Evolutionary conservation across 2,113 vertebrate species (phyloP).

Genomic region (Megaceryle torquata): DNA sequence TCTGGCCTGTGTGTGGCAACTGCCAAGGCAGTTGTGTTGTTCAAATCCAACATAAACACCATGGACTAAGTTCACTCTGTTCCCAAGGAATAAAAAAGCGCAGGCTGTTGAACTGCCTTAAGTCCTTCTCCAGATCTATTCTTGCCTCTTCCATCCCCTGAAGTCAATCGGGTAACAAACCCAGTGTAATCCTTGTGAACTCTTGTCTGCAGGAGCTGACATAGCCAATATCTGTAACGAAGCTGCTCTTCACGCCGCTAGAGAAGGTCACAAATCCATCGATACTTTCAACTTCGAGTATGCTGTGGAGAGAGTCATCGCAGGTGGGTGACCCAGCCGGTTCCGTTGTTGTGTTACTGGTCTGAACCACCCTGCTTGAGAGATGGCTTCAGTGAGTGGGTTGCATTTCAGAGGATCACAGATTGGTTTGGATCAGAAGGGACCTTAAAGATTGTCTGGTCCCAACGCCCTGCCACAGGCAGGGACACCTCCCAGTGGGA

Average conservation of each 20-base stretch:
- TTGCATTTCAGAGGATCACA: too few relatives aligned
- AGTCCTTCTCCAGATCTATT: background rate
- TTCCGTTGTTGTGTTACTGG: background rate
- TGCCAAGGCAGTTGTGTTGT: background rate
- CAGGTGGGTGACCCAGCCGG: constrained; percentile 70
- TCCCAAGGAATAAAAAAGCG: constrained; percentile 4
- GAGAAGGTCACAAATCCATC: constrained; percentile 90
- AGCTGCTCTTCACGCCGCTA: constrained; percentile 91
- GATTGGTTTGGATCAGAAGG: too few relatives aligned
- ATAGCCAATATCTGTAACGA: constrained; percentile 98
- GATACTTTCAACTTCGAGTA: constrained; percentile 93
- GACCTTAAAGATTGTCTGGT: too few relatives aligned
- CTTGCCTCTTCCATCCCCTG: background rate
- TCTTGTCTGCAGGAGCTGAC: constrained; percentile 85
- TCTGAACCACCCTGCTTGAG: background rate
- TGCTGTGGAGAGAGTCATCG: constrained; percentile 92
- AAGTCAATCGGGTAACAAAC: background rate
- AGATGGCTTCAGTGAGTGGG: background rate
- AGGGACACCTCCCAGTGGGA: too few relatives aligned
- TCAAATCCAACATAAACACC: background rate
- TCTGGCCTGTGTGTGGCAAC: background rate
- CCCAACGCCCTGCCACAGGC: too few relatives aligned
- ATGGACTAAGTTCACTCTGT: background rate
- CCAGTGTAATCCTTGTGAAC: background rate
- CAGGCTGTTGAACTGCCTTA: background rate